A percentile compares a stretch with the other conserved stretches of the same genome.
These are phyloP conservation scores for Gobio gobio DNA, from an alignment of 2,113 vertebrate genomes.

Conservation along the genomic window DNA sequence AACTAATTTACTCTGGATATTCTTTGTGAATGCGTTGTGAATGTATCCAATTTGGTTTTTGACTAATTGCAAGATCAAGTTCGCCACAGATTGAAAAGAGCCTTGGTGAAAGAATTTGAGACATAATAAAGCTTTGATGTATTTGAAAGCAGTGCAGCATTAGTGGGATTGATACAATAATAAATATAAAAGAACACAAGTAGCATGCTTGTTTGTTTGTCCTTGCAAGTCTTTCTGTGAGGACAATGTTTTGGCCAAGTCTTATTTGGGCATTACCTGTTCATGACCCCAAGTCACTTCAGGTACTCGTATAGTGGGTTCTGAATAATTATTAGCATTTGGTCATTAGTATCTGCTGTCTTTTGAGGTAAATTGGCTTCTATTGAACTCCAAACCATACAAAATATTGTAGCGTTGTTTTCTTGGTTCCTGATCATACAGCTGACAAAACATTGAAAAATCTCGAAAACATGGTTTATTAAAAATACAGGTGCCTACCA, in stretches of 20 bases:
- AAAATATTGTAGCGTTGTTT: neutral
- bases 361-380: neutral
- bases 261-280: neutral
- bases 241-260: slow-evolving; percentile 35
- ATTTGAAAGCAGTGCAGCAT: slow-evolving; percentile 24
- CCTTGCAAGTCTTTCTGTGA: slow-evolving; percentile 70
- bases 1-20: slow-evolving; percentile 75
- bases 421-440: neutral
- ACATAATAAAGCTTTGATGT: slow-evolving; percentile 63
- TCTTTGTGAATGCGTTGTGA: slow-evolving; percentile 69
- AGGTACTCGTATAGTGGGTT: neutral
- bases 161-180: slow-evolving; percentile 28
- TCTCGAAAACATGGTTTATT: neutral
- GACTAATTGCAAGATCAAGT: slow-evolving; percentile 72
- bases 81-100: slow-evolving; percentile 65
- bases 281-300: neutral
- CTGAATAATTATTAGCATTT: neutral
- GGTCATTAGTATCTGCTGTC: neutral
- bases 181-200: slow-evolving; percentile 50
- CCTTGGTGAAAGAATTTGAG: slow-evolving; percentile 51
- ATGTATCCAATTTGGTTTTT: slow-evolving; percentile 57
- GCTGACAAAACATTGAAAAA: neutral
- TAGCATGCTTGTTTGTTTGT: slow-evolving; percentile 64
- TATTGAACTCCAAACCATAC: neutral
- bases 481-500: neutral